These are phyloP conservation scores for Dromas ardeola DNA, from an alignment of 2,113 vertebrate genomes.

Conservation along the genomic window DNA sequence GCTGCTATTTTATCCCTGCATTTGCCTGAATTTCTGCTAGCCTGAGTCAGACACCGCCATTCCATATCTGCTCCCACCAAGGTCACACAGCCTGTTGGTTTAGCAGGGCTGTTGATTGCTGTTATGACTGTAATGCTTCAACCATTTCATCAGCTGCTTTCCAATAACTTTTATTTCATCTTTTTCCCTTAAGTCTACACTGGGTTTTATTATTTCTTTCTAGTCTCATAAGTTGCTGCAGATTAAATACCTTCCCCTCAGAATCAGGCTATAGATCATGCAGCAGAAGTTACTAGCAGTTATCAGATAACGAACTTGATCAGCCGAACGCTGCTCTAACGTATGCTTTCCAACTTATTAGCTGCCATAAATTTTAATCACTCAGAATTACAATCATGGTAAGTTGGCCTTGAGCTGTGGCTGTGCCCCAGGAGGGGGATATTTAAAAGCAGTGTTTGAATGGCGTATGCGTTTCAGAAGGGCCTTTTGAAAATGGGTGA, in stretches of 20 bases:
- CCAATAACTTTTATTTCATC: background rate
- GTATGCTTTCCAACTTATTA: background rate
- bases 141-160: background rate
- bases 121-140: background rate
- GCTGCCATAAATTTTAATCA: background rate
- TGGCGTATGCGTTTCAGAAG: fast-evolving
- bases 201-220: background rate
- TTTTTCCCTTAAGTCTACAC: background rate
- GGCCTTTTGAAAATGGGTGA: background rate
- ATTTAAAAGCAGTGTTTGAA: background rate
- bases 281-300: background rate
- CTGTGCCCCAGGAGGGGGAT: background rate
- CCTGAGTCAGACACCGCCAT: fast-evolving
- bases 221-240: background rate
- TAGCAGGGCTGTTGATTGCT: background rate
- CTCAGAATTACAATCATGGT: background rate
- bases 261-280: background rate
- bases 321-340: background rate
- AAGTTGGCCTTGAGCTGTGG: background rate
- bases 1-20: background rate
- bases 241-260: background rate
- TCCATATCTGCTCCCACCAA: background rate
- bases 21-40: background rate
- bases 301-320: background rate
- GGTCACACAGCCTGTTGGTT: fast-evolving